A percentile compares a stretch with the other conserved stretches of the same genome.
Conservation (phyloP, 2,797 vertebrate species). For the Thalassophryne amazonica region DNA sequence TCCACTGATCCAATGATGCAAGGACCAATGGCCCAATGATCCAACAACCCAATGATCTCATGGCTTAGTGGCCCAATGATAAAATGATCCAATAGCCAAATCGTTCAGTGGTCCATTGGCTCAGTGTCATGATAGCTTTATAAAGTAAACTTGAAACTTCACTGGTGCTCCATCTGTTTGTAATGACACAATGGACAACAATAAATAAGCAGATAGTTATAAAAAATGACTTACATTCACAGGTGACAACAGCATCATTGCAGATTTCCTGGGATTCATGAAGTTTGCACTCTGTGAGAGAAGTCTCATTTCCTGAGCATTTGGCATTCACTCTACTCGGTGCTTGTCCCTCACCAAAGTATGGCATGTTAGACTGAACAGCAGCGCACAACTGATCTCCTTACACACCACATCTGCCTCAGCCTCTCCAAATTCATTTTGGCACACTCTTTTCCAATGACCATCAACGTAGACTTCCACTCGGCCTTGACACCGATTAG, state of each 20-base stretch:
- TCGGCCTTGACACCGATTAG: constrained; percentile 53
- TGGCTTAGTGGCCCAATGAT: too few relatives aligned
- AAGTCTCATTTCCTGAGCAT: constrained; percentile 63
- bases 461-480: constrained; percentile 32
- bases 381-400: constrained; percentile 55
- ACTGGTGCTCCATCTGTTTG: too few relatives aligned
- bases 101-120: too few relatives aligned
- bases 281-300: constrained; percentile 33
- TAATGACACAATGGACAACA: too few relatives aligned
- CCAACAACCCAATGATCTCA: too few relatives aligned
- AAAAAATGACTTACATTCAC: constrained; percentile 45
- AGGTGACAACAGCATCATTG: constrained; percentile 38
- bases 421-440: constrained; percentile 24
- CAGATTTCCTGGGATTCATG: constrained; percentile 36
- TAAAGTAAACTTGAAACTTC: too few relatives aligned
- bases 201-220: too few relatives aligned
- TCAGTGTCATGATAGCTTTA: too few relatives aligned
- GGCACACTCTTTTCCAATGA: constrained; percentile 57
- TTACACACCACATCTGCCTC: constrained; percentile 56
- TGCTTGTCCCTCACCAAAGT: constrained; percentile 26
- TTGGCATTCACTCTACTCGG: constrained; percentile 26
- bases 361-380: fast-evolving
- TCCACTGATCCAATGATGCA: too few relatives aligned
- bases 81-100: too few relatives aligned
- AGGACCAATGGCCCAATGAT: too few relatives aligned